Evolutionary conservation across 2,797 vertebrate species (phyloP).

Genomic region (Phalanger gymnotis): DNA sequence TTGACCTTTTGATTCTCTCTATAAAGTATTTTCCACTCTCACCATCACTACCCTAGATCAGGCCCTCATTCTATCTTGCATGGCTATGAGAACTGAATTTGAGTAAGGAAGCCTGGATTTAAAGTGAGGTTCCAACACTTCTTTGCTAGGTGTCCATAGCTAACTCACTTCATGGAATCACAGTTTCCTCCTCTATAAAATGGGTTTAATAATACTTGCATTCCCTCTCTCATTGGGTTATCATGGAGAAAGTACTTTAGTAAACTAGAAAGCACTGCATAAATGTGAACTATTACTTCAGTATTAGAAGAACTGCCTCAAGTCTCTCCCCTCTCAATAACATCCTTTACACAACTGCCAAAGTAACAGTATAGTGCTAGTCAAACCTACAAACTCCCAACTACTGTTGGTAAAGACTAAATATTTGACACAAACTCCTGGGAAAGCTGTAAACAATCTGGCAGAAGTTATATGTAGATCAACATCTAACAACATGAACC

Average conservation of each 20-base stretch:
- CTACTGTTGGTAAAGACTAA: background rate
- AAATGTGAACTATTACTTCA: background rate
- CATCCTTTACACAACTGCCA: background rate
- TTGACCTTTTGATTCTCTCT: background rate
- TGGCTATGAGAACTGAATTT: background rate
- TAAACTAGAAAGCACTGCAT: too few relatives aligned
- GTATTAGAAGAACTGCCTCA: background rate
- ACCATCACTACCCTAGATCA: background rate
- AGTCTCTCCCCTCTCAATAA: background rate
- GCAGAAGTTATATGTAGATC: background rate
- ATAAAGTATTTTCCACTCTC: background rate
- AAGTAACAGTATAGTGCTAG: background rate
- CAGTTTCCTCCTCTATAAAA: too few relatives aligned
- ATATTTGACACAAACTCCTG: background rate
- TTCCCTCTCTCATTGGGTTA: too few relatives aligned
- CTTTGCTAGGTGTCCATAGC: too few relatives aligned
- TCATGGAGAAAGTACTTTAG: too few relatives aligned
- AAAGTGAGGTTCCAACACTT: background rate
- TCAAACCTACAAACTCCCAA: background rate
- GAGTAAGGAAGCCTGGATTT: background rate
- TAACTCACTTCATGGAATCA: too few relatives aligned
- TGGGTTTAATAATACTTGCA: too few relatives aligned
- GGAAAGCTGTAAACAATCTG: background rate
- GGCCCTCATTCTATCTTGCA: background rate
- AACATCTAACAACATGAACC: background rate